Evolutionary conservation across 2,113 vertebrate genomes (phyloP).

Genomic region (Lates calcarifer): DNA sequence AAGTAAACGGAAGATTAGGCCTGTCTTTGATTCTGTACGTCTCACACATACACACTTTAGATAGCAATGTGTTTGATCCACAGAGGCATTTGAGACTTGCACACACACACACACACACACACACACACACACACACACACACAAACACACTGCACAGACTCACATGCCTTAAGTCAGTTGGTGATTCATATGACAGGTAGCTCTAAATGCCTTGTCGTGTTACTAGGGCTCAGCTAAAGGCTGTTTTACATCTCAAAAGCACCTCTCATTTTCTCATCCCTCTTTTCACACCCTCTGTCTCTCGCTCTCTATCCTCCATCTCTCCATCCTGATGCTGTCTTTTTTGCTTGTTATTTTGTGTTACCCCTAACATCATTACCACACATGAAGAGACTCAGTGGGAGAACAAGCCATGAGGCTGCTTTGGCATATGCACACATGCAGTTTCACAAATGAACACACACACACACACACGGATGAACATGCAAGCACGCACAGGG

Average conservation of each 20-base stretch:
- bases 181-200: slow-evolving; percentile 56
- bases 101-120: no score
- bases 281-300: slow-evolving; percentile 34
- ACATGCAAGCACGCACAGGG: slow-evolving; percentile 27
- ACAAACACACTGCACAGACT: slow-evolving; percentile 1
- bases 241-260: slow-evolving; percentile 79
- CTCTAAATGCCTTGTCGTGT: slow-evolving; percentile 63
- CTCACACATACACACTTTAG: slow-evolving; percentile 19
- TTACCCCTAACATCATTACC: slow-evolving; percentile 54
- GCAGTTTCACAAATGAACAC: slow-evolving; percentile 39
- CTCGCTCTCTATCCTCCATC: slow-evolving; percentile 8
- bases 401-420: slow-evolving; percentile 64
- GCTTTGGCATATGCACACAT: slow-evolving; percentile 42
- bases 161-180: slow-evolving; percentile 24
- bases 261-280: slow-evolving; percentile 59
- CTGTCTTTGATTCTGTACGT: not conserved
- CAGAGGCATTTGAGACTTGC: slow-evolving; percentile 22
- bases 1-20: not conserved
- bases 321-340: slow-evolving; percentile 33
- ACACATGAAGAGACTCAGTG: slow-evolving; percentile 69
- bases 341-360: slow-evolving; percentile 52
- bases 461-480: slow-evolving; percentile 6
- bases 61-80: slow-evolving; percentile 19
- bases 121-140: not conserved
- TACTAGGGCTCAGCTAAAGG: slow-evolving; percentile 62